Conservation (phyloP, 2,113 vertebrate species). For the Leucoraja erinaceus region DNA sequence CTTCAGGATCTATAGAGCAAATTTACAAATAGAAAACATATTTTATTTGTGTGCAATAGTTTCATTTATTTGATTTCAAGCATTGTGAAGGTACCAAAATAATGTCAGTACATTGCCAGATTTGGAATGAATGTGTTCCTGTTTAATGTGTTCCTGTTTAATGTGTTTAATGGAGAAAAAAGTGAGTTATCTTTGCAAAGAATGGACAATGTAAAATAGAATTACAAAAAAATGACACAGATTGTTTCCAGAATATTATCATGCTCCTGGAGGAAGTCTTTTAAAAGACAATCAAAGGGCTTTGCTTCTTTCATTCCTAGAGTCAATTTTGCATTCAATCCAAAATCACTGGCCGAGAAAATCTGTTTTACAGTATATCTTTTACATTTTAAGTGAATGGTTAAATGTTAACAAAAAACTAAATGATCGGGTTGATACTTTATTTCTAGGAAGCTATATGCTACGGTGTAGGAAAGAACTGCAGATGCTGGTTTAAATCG, state of each 20-base stretch:
- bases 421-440: no score
- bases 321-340: neutral
- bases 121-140: neutral
- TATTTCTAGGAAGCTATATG: no score
- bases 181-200: neutral
- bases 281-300: neutral
- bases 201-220: neutral
- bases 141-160: no score
- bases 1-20: neutral
- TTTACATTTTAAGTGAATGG: no score
- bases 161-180: neutral
- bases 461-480: no score
- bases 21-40: neutral
- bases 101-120: neutral
- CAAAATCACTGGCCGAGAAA: neutral
- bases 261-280: neutral
- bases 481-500: no score
- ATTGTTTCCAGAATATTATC: neutral
- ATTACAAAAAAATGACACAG: neutral
- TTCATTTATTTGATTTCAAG: neutral
- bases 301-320: neutral
- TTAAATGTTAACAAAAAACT: no score
- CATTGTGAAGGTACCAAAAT: neutral
- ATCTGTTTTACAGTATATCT: no score
- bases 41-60: neutral